Base-by-base conservation (phyloP, 2,797 vertebrate genomes). In the Gobionotothen gibberifrons region DNA sequence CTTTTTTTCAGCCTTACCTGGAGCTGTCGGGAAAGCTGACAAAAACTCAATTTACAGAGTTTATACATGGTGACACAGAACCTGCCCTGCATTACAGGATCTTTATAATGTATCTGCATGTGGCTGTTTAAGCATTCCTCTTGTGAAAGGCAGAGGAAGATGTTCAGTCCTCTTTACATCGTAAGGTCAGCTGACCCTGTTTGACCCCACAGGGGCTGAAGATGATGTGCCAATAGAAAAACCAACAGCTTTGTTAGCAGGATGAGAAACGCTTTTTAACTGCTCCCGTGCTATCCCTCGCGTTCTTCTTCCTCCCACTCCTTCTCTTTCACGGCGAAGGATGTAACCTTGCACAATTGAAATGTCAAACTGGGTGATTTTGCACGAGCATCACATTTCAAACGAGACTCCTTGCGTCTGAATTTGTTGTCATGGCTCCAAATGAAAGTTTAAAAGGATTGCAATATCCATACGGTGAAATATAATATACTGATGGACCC, bases 251-350 rank as follows among this genome's bases (percentile, higher is more conserved):
- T 88, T 80, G 69, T 86, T 39, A 15, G 52, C 57, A 22, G 39
- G 11, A 19, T 77, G 43, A 36, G 51, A 26, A 74, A 76, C 32
- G 46, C 21, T 72, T 58, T 19, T 16, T 13, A 17, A 29, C 40
- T 40, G 3, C 52, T 68, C 44, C 52, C 2, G 2, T 17, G n/a
- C 52, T 72, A 72, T 77, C 14, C 15, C 43, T 66, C 3, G 0
- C 62, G 21, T 58, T 67, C 57, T 69, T 54, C 57, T 62, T 62
- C 74, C 76, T 15, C 82, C 83, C 84, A 86, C 85, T 82, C 83
- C 32, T n/a, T 67, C 47, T 69, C 61, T 66, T 87, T 78, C 52
- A 83, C 26, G 49, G 40, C 2, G 0, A 64, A 44, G n/a, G 57
- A 51, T 9, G 15, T 72, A 49, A 86, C 79, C 82, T 80, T 54